phyloP scores from a whole-genome alignment of 2,888 invertebrate species.

The Leptopilina drosophilae region DNA sequence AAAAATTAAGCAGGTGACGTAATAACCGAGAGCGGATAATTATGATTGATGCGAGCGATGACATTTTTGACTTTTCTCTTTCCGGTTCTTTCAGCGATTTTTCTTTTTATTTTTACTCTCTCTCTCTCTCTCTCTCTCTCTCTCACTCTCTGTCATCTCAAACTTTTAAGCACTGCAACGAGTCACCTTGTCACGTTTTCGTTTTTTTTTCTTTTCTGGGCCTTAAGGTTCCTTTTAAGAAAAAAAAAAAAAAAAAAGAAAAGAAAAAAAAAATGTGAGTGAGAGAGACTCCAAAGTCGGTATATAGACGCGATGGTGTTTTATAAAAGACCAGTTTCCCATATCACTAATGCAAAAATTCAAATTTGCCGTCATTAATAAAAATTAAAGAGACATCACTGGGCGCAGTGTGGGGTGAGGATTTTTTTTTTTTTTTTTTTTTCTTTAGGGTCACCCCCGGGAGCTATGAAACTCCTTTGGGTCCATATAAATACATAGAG shows the following conservation, averaged over 20 bases:
- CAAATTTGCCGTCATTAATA: constrained; percentile 76
- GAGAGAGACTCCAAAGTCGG: constrained; percentile 39
- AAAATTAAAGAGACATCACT: constrained; percentile 77
- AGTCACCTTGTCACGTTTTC: constrained; percentile 66
- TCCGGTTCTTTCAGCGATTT: constrained; percentile 53
- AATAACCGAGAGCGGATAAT: constrained; percentile 65
- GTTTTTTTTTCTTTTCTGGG: constrained; percentile 44
- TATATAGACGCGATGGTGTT: no score
- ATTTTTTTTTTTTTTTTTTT: constrained; percentile 53
- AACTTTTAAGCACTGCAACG: constrained; percentile 60
- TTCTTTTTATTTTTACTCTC: constrained; percentile 5
- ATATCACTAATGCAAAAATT: constrained; percentile 77
- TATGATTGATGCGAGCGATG: constrained; percentile 71
- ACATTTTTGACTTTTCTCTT: constrained; percentile 47
- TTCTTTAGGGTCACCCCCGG: constrained; percentile 51
- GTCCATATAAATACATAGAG: constrained; percentile 43
- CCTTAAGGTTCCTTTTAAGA: background rate
- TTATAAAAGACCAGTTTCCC: constrained; percentile 65
- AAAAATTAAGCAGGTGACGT: constrained; percentile 45
- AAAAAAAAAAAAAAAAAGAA: no score
- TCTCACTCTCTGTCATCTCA: no score
- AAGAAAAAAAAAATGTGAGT: constrained; percentile 29
- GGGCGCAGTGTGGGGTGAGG: constrained; percentile 63
- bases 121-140: no score
- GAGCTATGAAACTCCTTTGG: constrained; percentile 40